A percentile compares a stretch with the other conserved stretches of the same genome.
Conservation (phyloP, 2,888 invertebrate genomes). For the Tethea ocularis region DNA sequence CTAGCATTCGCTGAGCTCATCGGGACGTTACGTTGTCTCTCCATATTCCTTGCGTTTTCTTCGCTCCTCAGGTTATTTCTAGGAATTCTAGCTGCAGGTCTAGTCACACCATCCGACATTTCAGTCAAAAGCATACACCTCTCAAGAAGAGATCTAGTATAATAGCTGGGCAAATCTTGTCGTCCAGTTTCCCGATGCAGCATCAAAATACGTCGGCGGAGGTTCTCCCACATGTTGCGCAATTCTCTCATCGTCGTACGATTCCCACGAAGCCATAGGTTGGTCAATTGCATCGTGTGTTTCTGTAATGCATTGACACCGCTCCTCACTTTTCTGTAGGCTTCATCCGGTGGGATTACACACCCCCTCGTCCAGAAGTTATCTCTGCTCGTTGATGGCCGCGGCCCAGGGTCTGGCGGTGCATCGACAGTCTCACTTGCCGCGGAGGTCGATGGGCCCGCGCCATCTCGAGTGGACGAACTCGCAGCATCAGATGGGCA, state of each 20-base stretch:
- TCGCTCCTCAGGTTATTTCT: conserved; percentile 48
- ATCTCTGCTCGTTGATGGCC: conserved; percentile 69
- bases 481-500: neutral
- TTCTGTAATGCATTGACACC: conserved; percentile 69
- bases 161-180: conserved; percentile 65
- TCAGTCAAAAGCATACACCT: conserved; percentile 74
- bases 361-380: conserved; percentile 56
- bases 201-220: conserved; percentile 83
- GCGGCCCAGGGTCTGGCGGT: conserved; percentile 15
- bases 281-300: conserved; percentile 64
- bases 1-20: conserved; percentile 28
- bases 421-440: conserved; percentile 27
- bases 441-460: neutral
- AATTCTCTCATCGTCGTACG: conserved; percentile 82
- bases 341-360: conserved; percentile 63
- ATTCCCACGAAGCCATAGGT: conserved; percentile 72
- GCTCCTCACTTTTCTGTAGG: conserved; percentile 66
- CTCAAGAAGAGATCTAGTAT: conserved; percentile 70
- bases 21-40: conserved; percentile 35
- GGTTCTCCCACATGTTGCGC: conserved; percentile 85
- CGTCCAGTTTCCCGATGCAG: conserved; percentile 77
- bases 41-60: conserved; percentile 37
- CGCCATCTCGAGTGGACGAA: neutral
- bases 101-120: conserved; percentile 58
- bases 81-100: conserved; percentile 39